Base-by-base conservation (phyloP, 1,140 invertebrate species). In the Drosophila nannoptera region DNA sequence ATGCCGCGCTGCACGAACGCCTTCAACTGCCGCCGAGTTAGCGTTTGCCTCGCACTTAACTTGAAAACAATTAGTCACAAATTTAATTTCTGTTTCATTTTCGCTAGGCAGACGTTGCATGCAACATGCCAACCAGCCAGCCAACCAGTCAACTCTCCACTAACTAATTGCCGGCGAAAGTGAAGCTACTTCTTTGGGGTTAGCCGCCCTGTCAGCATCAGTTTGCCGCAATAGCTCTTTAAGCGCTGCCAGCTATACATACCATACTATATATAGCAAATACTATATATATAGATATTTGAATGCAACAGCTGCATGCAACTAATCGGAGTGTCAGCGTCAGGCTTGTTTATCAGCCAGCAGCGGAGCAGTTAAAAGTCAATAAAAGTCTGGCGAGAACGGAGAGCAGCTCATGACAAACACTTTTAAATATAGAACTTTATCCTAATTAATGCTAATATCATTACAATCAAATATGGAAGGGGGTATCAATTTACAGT, bases 31-130 rank as follows among this genome's bases (percentile, higher is more conserved):
- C 22, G 40, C 61, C 29, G 43, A 36, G 55, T 58, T 69, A 56
- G 52, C 46, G 45, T 65, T 70, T 65, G 62, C 55, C 61, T 33
- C 49, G 36, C 46, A 61, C 73, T 76, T 81, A 81, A 63, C 66
- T 64, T 56, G 60, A 53, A 65, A 69, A 80, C 80, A 84, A 84
- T 84, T 84, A 84, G 80, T 66, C 78, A 70, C 69, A 86, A 86
- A 84, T 80, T 86, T 49, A 80, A 86, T 86, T 86, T 74, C 50
- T 68, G 55, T 70, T 50, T 43, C 60, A 54, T 77, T 75, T 38
- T 32, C 14, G 31, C 40, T 14, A 11, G 14, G 40, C 29, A 59
- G 60, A 61, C 59, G 43, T 82, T 65, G 78, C 78, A 82, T 82
- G 78, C 71, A 64, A 72, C 78, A 83, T 82, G 78, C 77, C 50